Evolutionary conservation across 2,797 vertebrate species (phyloP).

Genomic region (Hozukius guyotensis): DNA sequence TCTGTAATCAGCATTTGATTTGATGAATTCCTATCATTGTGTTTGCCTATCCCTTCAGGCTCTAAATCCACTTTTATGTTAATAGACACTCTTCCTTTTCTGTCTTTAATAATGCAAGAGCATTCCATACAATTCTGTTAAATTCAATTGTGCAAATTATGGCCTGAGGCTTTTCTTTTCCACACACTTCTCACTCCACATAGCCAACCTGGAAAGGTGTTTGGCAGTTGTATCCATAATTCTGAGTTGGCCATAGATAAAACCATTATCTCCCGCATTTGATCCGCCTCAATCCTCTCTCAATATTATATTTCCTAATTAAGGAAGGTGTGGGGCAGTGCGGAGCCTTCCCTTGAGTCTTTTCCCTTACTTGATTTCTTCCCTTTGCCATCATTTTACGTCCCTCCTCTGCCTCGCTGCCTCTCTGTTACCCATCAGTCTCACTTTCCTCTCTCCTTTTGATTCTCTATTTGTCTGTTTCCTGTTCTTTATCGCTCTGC

Average conservation of each 20-base stretch:
- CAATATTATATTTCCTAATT: slow-evolving; percentile 76
- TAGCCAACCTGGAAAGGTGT: slow-evolving; percentile 51
- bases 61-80: slow-evolving; percentile 59
- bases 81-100: slow-evolving; percentile 56
- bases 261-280: slow-evolving; percentile 67
- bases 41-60: slow-evolving; percentile 43
- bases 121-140: slow-evolving; percentile 61
- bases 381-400: slow-evolving; percentile 32
- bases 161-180: slow-evolving; percentile 52
- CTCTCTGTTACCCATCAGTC: slow-evolving; percentile 30
- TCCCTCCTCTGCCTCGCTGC: slow-evolving; percentile 12
- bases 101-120: slow-evolving; percentile 72
- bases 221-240: slow-evolving; percentile 55
- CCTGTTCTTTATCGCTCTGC: slow-evolving; percentile 28
- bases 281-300: slow-evolving; percentile 66
- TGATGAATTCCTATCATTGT: slow-evolving; percentile 54
- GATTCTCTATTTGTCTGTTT: slow-evolving; percentile 42
- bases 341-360: slow-evolving; percentile 38
- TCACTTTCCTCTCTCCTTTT: slow-evolving; percentile 34
- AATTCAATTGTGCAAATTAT: slow-evolving; percentile 65
- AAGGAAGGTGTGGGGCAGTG: slow-evolving; percentile 56
- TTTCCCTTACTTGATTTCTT: slow-evolving; percentile 38
- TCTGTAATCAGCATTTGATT: slow-evolving; percentile 36
- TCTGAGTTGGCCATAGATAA: slow-evolving; percentile 64
- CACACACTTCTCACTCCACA: slow-evolving; percentile 37